Evolutionary conservation across 1,140 invertebrate genomes (phyloP).

Genomic region (Drosophila ogumai): DNA sequence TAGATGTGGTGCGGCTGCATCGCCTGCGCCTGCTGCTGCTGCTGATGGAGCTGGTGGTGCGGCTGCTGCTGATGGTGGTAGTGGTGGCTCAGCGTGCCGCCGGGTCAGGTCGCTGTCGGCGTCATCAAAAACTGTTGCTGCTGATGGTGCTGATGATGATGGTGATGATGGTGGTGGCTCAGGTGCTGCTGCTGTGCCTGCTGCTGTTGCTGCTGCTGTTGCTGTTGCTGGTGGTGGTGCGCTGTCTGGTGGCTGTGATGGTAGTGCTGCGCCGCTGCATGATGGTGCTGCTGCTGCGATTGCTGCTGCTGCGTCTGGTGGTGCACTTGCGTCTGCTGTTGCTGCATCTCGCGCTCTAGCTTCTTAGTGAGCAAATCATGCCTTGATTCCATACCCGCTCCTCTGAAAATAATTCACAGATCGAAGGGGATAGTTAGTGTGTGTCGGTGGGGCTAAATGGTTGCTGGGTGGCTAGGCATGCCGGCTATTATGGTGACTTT

Average conservation of each 20-base stretch:
- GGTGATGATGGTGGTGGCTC: slow-evolving; percentile 65
- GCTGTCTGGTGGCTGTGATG: slow-evolving; percentile 67
- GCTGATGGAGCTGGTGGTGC: slow-evolving; percentile 46
- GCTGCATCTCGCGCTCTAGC: slow-evolving; percentile 80
- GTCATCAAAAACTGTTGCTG: slow-evolving; percentile 84
- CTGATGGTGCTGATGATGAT: slow-evolving; percentile 75
- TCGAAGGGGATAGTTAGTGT: slow-evolving; percentile 11
- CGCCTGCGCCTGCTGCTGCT: slow-evolving; percentile 51
- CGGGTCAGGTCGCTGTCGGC: slow-evolving; percentile 85
- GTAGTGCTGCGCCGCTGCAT: slow-evolving; percentile 66
- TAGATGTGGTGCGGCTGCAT: slow-evolving; percentile 70
- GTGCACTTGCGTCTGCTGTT: slow-evolving; percentile 71
- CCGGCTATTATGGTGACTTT: slow-evolving; percentile 11
- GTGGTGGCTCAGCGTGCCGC: slow-evolving; percentile 56
- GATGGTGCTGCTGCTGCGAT: slow-evolving; percentile 71
- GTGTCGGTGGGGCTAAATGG: not conserved
- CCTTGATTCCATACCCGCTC: slow-evolving; percentile 85
- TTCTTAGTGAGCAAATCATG: slow-evolving; percentile 85
- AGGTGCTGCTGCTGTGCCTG: slow-evolving; percentile 63
- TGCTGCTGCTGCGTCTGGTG: slow-evolving; percentile 68
- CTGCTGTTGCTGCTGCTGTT: slow-evolving; percentile 59
- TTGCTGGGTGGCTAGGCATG: slow-evolving; percentile 27
- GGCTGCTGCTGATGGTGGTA: slow-evolving; percentile 39
- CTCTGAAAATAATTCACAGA: slow-evolving; percentile 69
- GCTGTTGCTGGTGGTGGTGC: slow-evolving; percentile 52